phyloP scores from a whole-genome alignment of 2,113 vertebrate genomes.

The Crotophaga sulcirostris region DNA sequence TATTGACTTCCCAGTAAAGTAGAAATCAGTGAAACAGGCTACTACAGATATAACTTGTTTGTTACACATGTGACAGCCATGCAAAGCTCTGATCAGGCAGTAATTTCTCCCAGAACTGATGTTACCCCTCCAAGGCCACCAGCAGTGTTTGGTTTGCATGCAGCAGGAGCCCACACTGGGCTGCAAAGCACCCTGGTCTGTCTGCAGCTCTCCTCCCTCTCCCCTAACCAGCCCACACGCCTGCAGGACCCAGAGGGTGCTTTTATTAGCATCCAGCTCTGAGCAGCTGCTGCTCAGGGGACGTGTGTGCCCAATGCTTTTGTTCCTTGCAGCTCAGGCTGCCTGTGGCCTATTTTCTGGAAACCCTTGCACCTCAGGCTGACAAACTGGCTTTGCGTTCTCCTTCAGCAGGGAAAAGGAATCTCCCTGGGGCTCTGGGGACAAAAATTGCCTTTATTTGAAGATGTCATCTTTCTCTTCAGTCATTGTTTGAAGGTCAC shows the following conservation, averaged over 20 bases:
- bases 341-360: background rate
- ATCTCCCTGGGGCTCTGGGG: background rate
- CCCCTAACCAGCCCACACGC: background rate
- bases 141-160: accelerated
- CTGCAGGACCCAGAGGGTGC: background rate
- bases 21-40: background rate
- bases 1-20: background rate
- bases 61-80: background rate
- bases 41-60: background rate
- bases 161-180: background rate
- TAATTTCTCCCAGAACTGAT: background rate
- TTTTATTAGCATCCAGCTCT: background rate
- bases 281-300: accelerated
- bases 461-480: background rate
- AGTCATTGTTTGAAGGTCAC: background rate
- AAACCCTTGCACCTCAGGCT: background rate
- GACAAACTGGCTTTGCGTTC: background rate
- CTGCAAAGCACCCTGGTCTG: background rate
- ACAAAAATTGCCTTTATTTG: background rate
- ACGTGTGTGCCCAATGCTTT: accelerated
- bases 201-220: background rate
- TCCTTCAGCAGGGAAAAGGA: background rate
- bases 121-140: background rate
- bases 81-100: background rate
- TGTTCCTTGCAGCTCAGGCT: background rate